Conservation (phyloP, 1,140 invertebrate species). For the Achroia grisella region DNA sequence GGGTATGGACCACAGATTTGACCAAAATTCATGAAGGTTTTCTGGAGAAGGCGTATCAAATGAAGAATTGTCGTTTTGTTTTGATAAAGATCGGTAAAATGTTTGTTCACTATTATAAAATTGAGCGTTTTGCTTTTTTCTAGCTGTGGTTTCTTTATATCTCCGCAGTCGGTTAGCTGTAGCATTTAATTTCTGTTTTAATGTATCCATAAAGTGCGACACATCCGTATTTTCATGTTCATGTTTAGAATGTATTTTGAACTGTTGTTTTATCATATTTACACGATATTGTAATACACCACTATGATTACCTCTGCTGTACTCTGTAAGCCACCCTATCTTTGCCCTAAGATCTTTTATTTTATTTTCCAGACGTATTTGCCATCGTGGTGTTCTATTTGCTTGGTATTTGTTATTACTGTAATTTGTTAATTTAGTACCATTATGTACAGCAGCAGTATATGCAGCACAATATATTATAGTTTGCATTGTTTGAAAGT, state of each 20-base stretch:
- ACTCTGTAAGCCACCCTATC: conserved; percentile 12
- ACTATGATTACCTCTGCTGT: conserved; percentile 6
- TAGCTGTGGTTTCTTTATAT: conserved; percentile 1
- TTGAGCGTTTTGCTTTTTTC: conserved; percentile 6
- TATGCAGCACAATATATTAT: too few species aligned
- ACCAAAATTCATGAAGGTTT: too few species aligned
- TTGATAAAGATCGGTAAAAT: not conserved
- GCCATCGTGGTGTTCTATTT: conserved; percentile 15
- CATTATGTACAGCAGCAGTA: too few species aligned
- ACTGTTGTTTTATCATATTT: too few species aligned
- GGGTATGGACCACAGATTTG: too few species aligned
- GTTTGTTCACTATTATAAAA: conserved; percentile 6
- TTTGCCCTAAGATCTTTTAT: conserved; percentile 5
- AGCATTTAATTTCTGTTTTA: conserved; percentile 10
- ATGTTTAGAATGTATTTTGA: not conserved
- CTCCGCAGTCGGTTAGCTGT: not conserved
- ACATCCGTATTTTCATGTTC: not conserved
- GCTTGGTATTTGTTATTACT: too few species aligned
- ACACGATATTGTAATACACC: not conserved
- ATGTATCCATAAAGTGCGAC: not conserved
- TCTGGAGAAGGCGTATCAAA: too few species aligned
- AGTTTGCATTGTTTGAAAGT: too few species aligned
- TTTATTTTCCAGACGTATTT: conserved; percentile 9
- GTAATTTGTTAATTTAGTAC: too few species aligned
- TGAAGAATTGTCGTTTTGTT: not conserved